A percentile compares a stretch with the other conserved stretches of the same genome.
Conservation (phyloP, 2,888 invertebrate genomes). For the Andrena hattorfiana region DNA sequence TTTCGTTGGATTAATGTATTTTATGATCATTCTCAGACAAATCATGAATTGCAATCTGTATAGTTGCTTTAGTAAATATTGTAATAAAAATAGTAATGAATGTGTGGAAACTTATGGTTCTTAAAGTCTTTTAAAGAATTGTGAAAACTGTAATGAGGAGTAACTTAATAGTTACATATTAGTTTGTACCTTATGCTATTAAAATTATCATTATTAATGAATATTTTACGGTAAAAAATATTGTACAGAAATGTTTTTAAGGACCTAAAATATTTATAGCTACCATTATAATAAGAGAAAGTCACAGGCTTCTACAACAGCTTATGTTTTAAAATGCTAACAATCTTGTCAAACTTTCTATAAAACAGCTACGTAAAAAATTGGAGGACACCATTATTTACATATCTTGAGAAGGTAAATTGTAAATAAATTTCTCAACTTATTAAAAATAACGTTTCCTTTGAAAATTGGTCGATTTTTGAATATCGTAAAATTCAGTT, state of each 20-base stretch:
- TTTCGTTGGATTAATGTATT: too few relatives aligned
- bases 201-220: neutral
- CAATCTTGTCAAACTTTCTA: too few relatives aligned
- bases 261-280: neutral
- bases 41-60: neutral
- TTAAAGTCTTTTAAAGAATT: neutral
- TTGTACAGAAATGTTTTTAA: neutral
- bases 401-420: neutral
- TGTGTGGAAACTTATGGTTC: neutral
- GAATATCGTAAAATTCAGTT: neutral
- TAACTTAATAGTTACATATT: neutral
- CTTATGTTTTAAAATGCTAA: too few relatives aligned
- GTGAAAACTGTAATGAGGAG: too few relatives aligned
- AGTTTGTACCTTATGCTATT: neutral
- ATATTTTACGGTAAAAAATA: neutral
- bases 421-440: neutral
- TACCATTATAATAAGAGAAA: neutral
- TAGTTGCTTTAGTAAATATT: neutral
- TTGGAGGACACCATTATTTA: neutral
- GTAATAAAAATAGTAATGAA: neutral
- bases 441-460: neutral
- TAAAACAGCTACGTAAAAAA: too few relatives aligned
- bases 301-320: too few relatives aligned
- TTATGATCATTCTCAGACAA: too few relatives aligned
- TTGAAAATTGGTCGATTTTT: neutral